Conservation (phyloP, 1,140 invertebrate species). For the Brachionus sp. region DNA sequence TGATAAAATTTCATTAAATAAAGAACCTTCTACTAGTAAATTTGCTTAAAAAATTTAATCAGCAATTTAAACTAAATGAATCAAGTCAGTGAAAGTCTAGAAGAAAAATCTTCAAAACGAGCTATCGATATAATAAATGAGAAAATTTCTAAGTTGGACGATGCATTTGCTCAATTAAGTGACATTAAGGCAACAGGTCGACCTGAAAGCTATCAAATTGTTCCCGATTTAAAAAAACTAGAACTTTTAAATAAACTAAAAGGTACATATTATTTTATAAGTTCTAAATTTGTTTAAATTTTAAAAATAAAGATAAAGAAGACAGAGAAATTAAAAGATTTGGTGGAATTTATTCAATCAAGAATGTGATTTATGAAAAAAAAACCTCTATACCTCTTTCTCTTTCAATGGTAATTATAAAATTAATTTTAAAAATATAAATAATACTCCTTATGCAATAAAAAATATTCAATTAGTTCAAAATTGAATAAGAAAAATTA, state of each 20-base stretch:
- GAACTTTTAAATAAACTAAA: background rate
- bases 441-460: background rate
- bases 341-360: constrained; percentile 3
- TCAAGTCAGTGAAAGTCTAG: background rate
- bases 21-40: constrained; percentile 3
- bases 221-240: background rate
- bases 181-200: background rate
- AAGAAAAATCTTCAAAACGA: background rate
- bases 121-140: constrained; percentile 33
- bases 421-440: background rate
- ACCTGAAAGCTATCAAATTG: constrained; percentile 11
- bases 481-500: background rate
- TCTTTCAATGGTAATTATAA: constrained; percentile 1
- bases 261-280: background rate
- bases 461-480: background rate
- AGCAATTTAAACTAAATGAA: background rate
- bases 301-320: constrained; percentile 14
- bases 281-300: background rate
- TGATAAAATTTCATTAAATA: background rate
- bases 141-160: constrained; percentile 20
- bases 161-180: background rate
- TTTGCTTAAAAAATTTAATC: background rate
- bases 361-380: constrained; percentile 12
- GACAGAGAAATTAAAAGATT: background rate
- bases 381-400: constrained; percentile 13